Percentiles rank a stretch among this genome's conserved stretches.
Conservation (phyloP, 2,888 invertebrate genomes). For the Anthophora plumipes region DNA sequence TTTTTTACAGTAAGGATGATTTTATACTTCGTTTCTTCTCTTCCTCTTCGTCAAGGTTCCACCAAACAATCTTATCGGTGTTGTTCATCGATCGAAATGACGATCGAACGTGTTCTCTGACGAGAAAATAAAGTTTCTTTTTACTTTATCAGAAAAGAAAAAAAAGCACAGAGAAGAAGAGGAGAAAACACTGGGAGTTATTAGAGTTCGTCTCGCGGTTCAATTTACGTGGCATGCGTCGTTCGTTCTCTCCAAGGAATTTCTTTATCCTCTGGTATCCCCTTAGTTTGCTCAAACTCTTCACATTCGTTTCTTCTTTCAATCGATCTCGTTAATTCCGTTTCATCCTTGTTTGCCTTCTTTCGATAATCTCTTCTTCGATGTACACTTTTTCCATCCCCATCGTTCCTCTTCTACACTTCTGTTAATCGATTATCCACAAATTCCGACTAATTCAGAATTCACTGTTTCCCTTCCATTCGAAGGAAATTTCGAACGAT, state of each 20-base stretch:
- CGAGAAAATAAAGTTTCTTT: constrained; percentile 65
- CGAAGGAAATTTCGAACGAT: too few species aligned
- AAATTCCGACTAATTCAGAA: too few species aligned
- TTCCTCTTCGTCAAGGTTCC: constrained; percentile 23
- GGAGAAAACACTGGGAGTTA: constrained; percentile 20
- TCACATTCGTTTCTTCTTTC: background rate
- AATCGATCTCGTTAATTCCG: background rate
- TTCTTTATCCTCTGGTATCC: background rate
- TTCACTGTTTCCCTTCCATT: too few species aligned
- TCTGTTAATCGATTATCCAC: too few species aligned
- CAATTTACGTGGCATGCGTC: constrained; percentile 64
- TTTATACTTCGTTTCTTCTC: too few species aligned
- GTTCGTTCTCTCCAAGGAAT: constrained; percentile 10
- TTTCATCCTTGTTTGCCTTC: background rate
- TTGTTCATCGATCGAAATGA: constrained; percentile 39
- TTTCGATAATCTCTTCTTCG: background rate
- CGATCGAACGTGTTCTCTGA: constrained; percentile 52
- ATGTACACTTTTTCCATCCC: background rate
- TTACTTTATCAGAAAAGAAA: too few species aligned
- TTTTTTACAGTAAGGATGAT: too few species aligned
- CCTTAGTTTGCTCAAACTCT: background rate
- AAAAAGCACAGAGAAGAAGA: constrained; percentile 27
- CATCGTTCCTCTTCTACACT: background rate
- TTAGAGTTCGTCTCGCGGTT: constrained; percentile 26
- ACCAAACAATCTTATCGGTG: constrained; percentile 7